Base-by-base conservation (phyloP, 2,888 invertebrate species). In the Oscheius sp. region DNA sequence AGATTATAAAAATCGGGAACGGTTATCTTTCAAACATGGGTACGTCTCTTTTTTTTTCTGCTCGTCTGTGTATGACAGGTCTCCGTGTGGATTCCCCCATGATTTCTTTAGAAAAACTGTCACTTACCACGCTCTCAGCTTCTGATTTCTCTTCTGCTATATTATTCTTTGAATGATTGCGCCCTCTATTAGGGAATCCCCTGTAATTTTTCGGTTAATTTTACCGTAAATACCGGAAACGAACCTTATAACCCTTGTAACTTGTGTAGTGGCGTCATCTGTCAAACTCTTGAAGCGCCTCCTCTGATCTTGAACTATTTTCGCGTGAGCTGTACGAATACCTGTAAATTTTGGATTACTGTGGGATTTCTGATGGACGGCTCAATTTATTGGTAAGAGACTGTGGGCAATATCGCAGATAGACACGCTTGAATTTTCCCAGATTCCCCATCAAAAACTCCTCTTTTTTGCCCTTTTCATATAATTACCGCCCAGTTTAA, bases 271-370 rank as follows among this genome's bases (percentile, higher is more conserved):
- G 0, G 83, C 82, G 18, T 84, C 85, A 61, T 78, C 83, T 0
- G 85, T 85, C 29, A 85, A 56, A 61, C 79, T 81, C 75, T 78
- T 56, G 73, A 78, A 80, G 0, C 80, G 55, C 7, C 76, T 45
- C 46, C 81, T n/a, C 18, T 83, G 82, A 43, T 83, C 82, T 9
- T 75, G 77, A 0, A 79, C 79, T 21, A 82, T 80, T 29, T 81
- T 82, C 3, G 81, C 82, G 69, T 83, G 83, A 0, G 83, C 83
- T n/a, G 79, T 73, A 25, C 80, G 78, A 59, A 82, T 82, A 52
- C 79, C 72, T 76, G 41, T 45, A 72, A 35, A 52, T 46, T 16
- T 41, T n/a, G n/a, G n/a, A n/a, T 61, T 35, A 25, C 53, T 7
- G 52, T 66, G 13, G 41, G 5, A 29, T 7, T 29, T 18, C 2